These are phyloP conservation scores for Palythoa grandis DNA, from an alignment of 92 coral and sea anemone genomes.

Conservation along the genomic window DNA sequence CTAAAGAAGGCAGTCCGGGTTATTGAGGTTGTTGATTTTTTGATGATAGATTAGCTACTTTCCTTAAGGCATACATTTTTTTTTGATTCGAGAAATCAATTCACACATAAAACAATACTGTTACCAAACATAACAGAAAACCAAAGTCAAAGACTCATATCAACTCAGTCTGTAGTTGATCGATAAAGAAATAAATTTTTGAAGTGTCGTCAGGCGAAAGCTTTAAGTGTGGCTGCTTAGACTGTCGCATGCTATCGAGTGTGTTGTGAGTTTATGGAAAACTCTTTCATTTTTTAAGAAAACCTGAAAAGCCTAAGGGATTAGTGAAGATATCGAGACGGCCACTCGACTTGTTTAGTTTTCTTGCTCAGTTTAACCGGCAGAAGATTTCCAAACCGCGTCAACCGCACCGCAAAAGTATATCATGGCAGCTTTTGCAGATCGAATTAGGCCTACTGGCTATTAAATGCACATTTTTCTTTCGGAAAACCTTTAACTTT, in stretches of 20 bases:
- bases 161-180: no score
- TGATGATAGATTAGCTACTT: neutral
- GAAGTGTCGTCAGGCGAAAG: neutral
- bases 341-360: neutral
- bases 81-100: no score
- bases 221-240: neutral
- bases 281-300: neutral
- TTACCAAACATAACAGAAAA: no score
- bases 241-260: neutral
- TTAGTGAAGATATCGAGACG: neutral
- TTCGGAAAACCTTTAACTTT: neutral
- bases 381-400: neutral
- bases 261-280: neutral
- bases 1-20: neutral
- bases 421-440: neutral
- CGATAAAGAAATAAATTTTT: no score
- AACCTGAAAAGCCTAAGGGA: neutral
- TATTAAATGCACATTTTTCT: neutral
- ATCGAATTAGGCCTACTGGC: neutral
- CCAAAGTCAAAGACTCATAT: no score
- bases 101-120: no score
- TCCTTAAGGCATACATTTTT: no score
- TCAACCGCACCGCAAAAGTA: neutral
- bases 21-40: neutral
- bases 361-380: neutral